These are phyloP conservation scores for Ischnura elegans DNA, from an alignment of 2,888 invertebrate species.

Conservation along the genomic window DNA sequence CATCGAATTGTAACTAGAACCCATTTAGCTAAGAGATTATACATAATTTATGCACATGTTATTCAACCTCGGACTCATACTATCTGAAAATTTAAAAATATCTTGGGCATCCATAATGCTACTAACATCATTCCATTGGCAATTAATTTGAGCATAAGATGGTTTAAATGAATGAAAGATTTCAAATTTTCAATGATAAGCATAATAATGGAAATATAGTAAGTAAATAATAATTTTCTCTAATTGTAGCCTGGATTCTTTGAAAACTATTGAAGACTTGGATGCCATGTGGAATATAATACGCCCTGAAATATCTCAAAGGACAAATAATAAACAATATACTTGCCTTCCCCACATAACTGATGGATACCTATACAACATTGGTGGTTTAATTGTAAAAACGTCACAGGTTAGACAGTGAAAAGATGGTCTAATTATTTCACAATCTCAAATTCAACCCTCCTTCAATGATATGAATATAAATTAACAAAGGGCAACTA, in stretches of 20 bases:
- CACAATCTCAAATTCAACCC: no score
- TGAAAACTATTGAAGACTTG: constrained; percentile 22
- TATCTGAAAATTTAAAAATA: no score
- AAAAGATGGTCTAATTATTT: not conserved
- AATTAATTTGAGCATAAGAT: not conserved
- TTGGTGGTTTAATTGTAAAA: constrained; percentile 37
- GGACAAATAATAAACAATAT: not conserved
- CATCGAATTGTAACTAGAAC: no score
- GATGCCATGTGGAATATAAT: constrained; percentile 42
- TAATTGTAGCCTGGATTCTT: not conserved
- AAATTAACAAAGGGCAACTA: not conserved
- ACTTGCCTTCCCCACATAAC: constrained; percentile 42
- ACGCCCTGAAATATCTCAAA: constrained; percentile 24
- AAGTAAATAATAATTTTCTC: not conserved
- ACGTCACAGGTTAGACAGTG: not conserved
- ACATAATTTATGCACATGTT: no score
- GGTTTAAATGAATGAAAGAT: not conserved
- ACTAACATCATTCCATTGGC: no score
- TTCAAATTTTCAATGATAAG: not conserved
- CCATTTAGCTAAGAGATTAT: no score
- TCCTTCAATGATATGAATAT: not conserved
- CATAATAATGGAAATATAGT: not conserved
- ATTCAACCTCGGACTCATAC: no score
- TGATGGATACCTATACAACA: constrained; percentile 45
- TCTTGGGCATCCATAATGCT: no score